These are phyloP conservation scores for Clavelina lepadiformis DNA, from an alignment of 23 tunicate species.

Conservation along the genomic window DNA sequence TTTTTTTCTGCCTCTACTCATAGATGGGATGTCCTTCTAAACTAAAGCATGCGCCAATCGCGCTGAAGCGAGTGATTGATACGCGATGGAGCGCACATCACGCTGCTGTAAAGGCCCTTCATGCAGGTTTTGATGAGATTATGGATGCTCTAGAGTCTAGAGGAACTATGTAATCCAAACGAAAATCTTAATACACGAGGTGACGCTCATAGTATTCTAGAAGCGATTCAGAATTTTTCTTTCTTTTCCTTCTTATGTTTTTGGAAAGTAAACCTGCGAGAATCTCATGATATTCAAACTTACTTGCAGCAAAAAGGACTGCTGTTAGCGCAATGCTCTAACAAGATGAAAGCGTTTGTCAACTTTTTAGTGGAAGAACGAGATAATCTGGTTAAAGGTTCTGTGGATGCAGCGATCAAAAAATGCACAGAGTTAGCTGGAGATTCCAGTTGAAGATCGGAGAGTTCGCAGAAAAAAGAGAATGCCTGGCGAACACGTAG, in stretches of 20 bases:
- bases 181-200: constrained; percentile 57
- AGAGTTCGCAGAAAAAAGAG: constrained; percentile 41
- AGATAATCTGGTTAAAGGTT: constrained; percentile 36
- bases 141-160: constrained; percentile 47
- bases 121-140: constrained; percentile 46
- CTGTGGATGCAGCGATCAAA: constrained; percentile 44
- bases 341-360: constrained; percentile 33
- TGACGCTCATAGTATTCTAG: constrained; percentile 49
- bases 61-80: constrained; percentile 57
- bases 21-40: constrained; percentile 49
- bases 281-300: constrained; percentile 4
- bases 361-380: constrained; percentile 26
- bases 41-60: constrained; percentile 58
- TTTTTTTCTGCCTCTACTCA: constrained; percentile 48
- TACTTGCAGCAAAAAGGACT: constrained; percentile 20
- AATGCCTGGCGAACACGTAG: constrained; percentile 48
- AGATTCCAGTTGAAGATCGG: constrained; percentile 52
- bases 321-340: constrained; percentile 25
- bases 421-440: constrained; percentile 33
- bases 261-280: constrained; percentile 20
- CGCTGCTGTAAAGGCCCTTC: constrained; percentile 67
- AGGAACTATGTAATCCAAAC: constrained; percentile 52
- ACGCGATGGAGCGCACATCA: constrained; percentile 59
- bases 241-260: constrained; percentile 33
- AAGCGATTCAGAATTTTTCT: constrained; percentile 33